Conservation (phyloP, 2,888 invertebrate genomes). For the Dolichomitus sp. region DNA sequence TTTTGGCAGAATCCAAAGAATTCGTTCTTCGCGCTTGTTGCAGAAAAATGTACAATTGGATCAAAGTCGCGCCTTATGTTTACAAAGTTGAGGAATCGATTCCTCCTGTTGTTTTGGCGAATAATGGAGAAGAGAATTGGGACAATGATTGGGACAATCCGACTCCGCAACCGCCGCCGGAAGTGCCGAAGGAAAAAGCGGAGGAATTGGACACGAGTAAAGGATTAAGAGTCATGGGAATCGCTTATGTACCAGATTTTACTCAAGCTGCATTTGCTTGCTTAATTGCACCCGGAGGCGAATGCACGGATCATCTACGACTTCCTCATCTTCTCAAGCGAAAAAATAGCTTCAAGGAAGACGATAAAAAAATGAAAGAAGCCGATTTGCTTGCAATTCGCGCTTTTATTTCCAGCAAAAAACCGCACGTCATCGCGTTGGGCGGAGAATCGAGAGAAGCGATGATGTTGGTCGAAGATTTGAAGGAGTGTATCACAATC, state of each 20-base stretch:
- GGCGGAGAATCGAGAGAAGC: constrained; percentile 96
- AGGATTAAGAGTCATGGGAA: constrained; percentile 93
- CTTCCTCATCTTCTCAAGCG: constrained; percentile 94
- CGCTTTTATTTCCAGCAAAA: constrained; percentile 94
- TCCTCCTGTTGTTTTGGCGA: not conserved
- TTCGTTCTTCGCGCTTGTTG: constrained; percentile 93
- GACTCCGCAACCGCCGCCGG: not conserved
- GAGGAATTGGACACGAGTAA: constrained; percentile 95
- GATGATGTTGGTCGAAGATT: constrained; percentile 91
- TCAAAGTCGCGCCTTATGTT: constrained; percentile 94
- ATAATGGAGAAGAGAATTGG: not conserved
- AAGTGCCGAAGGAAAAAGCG: constrained; percentile 92
- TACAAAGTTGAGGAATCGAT: constrained; percentile 85
- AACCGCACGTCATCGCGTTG: constrained; percentile 97
- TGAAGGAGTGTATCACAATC: constrained; percentile 91
- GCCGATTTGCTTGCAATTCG: constrained; percentile 89
- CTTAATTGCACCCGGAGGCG: constrained; percentile 94
- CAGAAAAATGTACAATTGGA: constrained; percentile 94
- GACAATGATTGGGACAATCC: constrained; percentile 40
- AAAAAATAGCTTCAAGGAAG: constrained; percentile 90
- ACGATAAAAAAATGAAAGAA: constrained; percentile 89
- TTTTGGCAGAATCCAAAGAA: constrained; percentile 95
- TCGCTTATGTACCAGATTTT: constrained; percentile 95
- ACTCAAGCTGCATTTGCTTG: constrained; percentile 95
- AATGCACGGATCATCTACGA: constrained; percentile 95